Evolutionary conservation across 2,113 vertebrate species (phyloP).

Genomic region (Excalfactoria chinensis): DNA sequence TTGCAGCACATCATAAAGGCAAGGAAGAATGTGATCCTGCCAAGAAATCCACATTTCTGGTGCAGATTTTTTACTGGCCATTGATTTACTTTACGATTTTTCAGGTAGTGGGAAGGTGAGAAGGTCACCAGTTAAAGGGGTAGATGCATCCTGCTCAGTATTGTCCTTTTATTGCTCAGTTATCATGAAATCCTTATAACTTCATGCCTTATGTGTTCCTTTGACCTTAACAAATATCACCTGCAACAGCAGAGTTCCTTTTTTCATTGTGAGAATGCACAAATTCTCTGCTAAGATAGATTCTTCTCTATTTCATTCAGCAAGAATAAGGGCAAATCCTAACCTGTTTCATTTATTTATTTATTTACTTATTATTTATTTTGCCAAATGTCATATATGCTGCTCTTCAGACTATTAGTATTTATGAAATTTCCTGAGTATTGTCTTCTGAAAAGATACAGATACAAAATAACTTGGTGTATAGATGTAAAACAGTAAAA

Average conservation of each 20-base stretch:
- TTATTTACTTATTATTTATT: neutral
- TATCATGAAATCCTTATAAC: neutral
- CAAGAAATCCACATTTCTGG: neutral
- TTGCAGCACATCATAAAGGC: neutral
- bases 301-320: neutral
- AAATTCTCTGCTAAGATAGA: neutral
- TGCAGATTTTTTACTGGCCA: neutral
- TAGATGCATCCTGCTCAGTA: neutral
- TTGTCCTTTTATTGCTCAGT: neutral
- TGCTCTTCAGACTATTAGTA: neutral
- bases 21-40: neutral
- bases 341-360: too few species aligned
- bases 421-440: neutral
- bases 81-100: neutral
- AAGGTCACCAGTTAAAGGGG: neutral
- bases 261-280: neutral
- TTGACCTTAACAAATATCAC: neutral
- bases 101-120: neutral
- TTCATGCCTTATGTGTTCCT: neutral
- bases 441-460: neutral
- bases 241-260: neutral
- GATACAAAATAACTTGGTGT: neutral
- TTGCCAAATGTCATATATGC: neutral
- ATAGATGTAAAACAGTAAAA: neutral
- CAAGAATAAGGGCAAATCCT: neutral